Evolutionary conservation across 2,113 vertebrate species (phyloP).

Genomic region (Lanius ludovicianus): DNA sequence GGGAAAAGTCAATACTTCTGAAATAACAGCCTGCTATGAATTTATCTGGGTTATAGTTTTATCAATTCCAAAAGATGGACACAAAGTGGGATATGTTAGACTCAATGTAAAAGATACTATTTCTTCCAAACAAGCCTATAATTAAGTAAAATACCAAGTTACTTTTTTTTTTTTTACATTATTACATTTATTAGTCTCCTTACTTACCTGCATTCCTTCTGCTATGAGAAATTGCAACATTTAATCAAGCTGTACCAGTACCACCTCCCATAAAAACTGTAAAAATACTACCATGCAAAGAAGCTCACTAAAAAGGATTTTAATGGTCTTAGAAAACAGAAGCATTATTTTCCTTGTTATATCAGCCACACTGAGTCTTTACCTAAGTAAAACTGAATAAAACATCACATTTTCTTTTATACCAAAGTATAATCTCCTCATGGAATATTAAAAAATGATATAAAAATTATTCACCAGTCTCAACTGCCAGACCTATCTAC

Average conservation of each 20-base stretch:
- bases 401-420: neutral
- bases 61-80: neutral
- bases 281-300: neutral
- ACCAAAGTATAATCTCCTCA: fast-evolving
- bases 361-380: neutral
- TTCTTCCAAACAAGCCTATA: neutral
- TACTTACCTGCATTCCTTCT: neutral
- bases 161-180: neutral
- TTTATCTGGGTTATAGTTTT: neutral
- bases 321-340: neutral
- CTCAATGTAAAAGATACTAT: neutral
- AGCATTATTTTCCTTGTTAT: neutral
- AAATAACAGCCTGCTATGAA: neutral
- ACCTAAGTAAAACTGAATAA: neutral
- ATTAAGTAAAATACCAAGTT: neutral
- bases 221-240: neutral
- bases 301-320: neutral
- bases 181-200: neutral
- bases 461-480: neutral
- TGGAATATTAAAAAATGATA: neutral
- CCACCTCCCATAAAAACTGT: neutral
- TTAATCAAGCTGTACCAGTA: neutral
- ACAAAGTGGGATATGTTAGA: neutral
- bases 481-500: neutral
- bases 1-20: neutral